Evolutionary conservation across 2,113 vertebrate genomes (phyloP).

Genomic region (Tyto alba): DNA sequence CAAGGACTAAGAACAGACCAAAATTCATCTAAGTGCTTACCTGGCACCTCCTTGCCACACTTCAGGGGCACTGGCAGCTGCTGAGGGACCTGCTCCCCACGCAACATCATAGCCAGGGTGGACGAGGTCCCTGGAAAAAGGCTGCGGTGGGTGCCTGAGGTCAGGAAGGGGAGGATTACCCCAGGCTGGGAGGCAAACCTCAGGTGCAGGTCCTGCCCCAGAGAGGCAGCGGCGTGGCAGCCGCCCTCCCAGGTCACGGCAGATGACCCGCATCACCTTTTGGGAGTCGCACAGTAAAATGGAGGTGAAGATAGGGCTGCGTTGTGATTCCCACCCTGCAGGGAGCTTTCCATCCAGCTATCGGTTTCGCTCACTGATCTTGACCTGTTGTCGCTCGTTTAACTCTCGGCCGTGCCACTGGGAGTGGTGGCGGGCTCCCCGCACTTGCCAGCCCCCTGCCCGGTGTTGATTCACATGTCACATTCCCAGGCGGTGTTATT

Average conservation of each 20-base stretch:
- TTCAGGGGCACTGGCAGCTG: rapidly evolving
- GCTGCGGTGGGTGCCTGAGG: rapidly evolving
- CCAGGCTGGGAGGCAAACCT: not conserved
- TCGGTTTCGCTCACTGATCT: not conserved
- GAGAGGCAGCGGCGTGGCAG: rapidly evolving
- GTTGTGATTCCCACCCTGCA: not conserved
- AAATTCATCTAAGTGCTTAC: not conserved
- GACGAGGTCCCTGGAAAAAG: not conserved
- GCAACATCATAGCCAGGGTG: not conserved
- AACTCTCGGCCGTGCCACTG: rapidly evolving
- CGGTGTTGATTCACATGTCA: not conserved
- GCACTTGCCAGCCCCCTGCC: not conserved
- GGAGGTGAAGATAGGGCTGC: rapidly evolving
- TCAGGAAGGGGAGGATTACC: not conserved
- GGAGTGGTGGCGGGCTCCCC: not conserved
- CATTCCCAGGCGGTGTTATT: slow-evolving; percentile 43
- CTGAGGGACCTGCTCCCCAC: not conserved
- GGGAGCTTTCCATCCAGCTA: not conserved
- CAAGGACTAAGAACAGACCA: not conserved
- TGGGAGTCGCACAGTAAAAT: rapidly evolving
- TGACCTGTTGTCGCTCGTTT: rapidly evolving
- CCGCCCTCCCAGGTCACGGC: rapidly evolving
- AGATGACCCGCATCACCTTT: rapidly evolving
- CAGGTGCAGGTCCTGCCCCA: too few species aligned
- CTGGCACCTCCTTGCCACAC: rapidly evolving